Conservation (phyloP, 2,888 invertebrate genomes). For the Melieria omissa region DNA sequence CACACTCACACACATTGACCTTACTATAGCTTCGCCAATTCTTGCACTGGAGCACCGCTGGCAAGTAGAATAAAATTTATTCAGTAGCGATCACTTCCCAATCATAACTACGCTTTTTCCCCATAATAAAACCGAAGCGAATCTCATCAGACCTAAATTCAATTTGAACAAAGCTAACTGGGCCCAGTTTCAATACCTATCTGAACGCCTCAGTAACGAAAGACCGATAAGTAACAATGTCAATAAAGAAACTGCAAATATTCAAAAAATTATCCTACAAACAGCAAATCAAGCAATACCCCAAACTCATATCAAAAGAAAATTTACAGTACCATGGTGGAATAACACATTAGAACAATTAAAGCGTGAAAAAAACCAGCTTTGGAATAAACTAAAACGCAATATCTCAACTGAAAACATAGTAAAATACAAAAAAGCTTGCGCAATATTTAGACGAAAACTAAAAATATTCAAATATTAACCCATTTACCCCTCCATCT, state of each 20-base stretch:
- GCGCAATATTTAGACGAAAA: neutral
- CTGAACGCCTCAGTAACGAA: neutral
- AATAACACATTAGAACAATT: neutral
- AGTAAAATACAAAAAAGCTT: neutral
- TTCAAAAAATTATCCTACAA: neutral
- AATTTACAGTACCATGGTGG: neutral
- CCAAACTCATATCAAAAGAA: neutral
- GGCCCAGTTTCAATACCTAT: neutral
- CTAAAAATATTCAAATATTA: neutral
- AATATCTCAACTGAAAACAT: neutral
- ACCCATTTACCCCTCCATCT: neutral
- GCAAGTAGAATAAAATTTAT: no score
- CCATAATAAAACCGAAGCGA: no score
- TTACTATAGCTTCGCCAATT: no score
- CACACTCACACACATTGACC: no score
- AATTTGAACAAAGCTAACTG: neutral
- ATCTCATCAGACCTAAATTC: no score
- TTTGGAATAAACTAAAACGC: slow-evolving; percentile 7
- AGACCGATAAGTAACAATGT: slow-evolving; percentile 1
- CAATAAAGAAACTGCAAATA: slow-evolving; percentile 5
- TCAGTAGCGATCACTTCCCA: no score
- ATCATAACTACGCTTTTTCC: no score
- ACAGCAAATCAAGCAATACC: neutral
- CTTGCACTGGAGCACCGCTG: no score
- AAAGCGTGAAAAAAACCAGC: neutral